Conservation (phyloP, 2,113 vertebrate genomes). For the Engystomops pustulosus region DNA sequence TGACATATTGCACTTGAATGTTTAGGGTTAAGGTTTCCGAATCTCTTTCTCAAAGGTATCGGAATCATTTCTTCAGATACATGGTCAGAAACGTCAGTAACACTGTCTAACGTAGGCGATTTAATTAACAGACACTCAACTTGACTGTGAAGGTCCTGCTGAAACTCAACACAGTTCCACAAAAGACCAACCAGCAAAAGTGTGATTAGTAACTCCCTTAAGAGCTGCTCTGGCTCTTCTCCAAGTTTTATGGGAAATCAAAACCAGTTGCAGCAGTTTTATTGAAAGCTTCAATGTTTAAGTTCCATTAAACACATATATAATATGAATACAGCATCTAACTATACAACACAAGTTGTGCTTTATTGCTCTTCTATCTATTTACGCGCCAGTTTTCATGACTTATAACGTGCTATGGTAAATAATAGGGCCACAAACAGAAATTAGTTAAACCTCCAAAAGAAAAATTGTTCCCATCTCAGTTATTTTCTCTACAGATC, state of each 20-base stretch:
- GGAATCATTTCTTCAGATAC: constrained; percentile 60
- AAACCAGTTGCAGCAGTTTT: constrained; percentile 67
- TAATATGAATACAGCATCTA: background rate
- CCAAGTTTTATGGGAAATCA: constrained; percentile 68
- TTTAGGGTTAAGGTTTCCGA: constrained; percentile 43
- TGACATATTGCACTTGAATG: constrained; percentile 59
- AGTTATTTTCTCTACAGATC: background rate
- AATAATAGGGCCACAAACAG: background rate
- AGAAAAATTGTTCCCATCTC: background rate
- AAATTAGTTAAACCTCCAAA: background rate
- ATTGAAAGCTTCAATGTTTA: constrained; percentile 44
- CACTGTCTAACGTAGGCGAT: constrained; percentile 64
- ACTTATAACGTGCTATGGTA: too few species aligned
- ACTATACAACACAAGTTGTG: background rate
- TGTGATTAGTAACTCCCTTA: constrained; percentile 69
- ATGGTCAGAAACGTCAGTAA: constrained; percentile 67
- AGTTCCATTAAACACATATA: background rate
- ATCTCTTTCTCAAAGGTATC: constrained; percentile 36
- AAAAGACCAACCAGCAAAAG: constrained; percentile 65
- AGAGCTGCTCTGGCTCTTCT: constrained; percentile 67
- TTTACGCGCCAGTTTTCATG: too few species aligned
- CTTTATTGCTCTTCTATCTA: background rate
- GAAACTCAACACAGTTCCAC: constrained; percentile 75
- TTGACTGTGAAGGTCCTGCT: constrained; percentile 70
- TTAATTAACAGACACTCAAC: constrained; percentile 72